Conservation (phyloP, 2,113 vertebrate species). For the Circaetus gallicus region DNA sequence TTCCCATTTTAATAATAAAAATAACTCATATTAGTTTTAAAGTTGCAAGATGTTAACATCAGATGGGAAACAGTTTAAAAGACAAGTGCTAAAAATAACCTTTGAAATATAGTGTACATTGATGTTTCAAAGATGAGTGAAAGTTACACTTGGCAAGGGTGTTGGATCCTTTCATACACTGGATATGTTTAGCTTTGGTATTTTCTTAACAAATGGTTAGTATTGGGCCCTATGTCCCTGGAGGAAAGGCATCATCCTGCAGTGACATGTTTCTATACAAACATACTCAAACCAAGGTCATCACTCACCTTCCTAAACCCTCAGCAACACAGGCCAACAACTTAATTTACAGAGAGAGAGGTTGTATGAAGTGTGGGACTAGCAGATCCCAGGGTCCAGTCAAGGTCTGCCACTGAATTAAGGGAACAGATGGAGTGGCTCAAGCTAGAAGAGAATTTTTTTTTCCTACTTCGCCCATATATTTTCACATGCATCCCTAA, state of each 20-base stretch:
- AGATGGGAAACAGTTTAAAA: constrained; percentile 67
- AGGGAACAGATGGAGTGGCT: constrained; percentile 68
- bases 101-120: constrained; percentile 63
- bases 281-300: constrained; percentile 70
- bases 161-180: constrained; percentile 61
- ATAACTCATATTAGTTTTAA: constrained; percentile 48
- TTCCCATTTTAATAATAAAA: constrained; percentile 62
- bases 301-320: constrained; percentile 76
- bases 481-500: constrained; percentile 44
- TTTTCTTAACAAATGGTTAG: constrained; percentile 74
- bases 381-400: constrained; percentile 37
- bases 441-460: constrained; percentile 50
- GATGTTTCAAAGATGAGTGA: constrained; percentile 72
- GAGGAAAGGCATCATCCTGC: constrained; percentile 74
- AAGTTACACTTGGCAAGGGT: constrained; percentile 74
- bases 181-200: constrained; percentile 72
- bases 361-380: constrained; percentile 38
- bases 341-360: constrained; percentile 63
- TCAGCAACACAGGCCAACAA: constrained; percentile 55
- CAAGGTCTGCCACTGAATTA: constrained; percentile 59
- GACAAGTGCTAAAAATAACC: constrained; percentile 72
- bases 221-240: constrained; percentile 65
- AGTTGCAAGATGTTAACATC: constrained; percentile 62
- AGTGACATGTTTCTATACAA: constrained; percentile 79
- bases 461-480: constrained; percentile 21